Evolutionary conservation across 2,113 vertebrate genomes (phyloP).

Genomic region (Anoplopoma fimbria): DNA sequence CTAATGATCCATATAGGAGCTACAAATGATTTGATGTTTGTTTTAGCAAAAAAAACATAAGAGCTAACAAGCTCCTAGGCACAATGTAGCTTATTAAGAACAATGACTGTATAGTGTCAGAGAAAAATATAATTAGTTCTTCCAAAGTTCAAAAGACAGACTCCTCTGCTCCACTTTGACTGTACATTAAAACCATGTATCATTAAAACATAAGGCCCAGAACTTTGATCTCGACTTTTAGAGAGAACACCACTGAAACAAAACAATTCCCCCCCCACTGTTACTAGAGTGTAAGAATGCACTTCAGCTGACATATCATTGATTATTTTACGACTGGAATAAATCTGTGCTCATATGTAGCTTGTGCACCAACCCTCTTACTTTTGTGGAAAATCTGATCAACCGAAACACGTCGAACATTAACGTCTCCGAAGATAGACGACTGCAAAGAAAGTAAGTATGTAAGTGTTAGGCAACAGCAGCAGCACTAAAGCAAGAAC

Average conservation of each 20-base stretch:
- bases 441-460: not conserved
- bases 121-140: constrained; percentile 54
- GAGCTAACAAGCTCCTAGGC: constrained; percentile 24
- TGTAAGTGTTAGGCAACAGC: constrained; percentile 4
- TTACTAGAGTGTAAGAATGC: constrained; percentile 20
- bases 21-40: constrained; percentile 43
- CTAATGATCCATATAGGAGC: constrained; percentile 22
- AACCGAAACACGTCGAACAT: constrained; percentile 11
- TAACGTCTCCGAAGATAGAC: constrained; percentile 27
- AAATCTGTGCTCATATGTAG: constrained; percentile 16
- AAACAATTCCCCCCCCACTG: constrained; percentile 5
- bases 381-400: not conserved
- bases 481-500: not conserved
- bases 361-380: not conserved
- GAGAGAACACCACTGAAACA: constrained; percentile 3
- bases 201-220: constrained; percentile 43
- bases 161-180: constrained; percentile 49
- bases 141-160: constrained; percentile 52
- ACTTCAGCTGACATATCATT: constrained; percentile 37
- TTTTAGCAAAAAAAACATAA: constrained; percentile 22
- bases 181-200: constrained; percentile 46
- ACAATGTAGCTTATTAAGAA: constrained; percentile 52
- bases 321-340: constrained; percentile 31
- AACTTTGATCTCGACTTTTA: constrained; percentile 45
- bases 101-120: constrained; percentile 42